Conservation (phyloP, 2,113 vertebrate genomes). For the Hydrochoerus hydrochaeris region DNA sequence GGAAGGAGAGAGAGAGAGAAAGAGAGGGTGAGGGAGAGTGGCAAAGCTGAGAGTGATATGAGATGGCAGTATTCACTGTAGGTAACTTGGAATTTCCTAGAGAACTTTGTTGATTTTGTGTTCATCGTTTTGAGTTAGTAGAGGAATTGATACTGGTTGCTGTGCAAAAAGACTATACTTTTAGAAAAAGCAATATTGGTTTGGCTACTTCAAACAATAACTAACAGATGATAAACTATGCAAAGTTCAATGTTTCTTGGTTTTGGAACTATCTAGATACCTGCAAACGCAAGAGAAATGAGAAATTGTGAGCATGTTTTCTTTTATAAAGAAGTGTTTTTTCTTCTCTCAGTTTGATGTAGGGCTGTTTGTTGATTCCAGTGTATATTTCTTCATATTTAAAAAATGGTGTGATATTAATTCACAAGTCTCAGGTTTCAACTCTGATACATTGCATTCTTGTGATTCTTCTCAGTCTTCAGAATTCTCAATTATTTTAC, state of each 20-base stretch:
- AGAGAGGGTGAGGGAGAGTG: background rate
- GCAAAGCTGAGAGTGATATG: conserved; percentile 47
- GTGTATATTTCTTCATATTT: conserved; percentile 31
- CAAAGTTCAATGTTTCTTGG: background rate
- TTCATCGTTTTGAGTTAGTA: background rate
- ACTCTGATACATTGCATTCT: conserved; percentile 29
- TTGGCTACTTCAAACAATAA: background rate
- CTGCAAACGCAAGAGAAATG: background rate
- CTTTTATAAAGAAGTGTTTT: background rate
- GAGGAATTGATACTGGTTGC: background rate
- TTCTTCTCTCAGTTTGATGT: background rate
- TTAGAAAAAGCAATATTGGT: background rate
- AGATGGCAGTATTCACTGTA: background rate
- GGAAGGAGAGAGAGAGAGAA: background rate
- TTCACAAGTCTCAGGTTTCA: conserved; percentile 73
- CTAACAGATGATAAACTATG: background rate
- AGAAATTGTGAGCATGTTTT: background rate
- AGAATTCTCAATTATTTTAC: conserved; percentile 65
- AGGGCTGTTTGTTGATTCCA: conserved; percentile 37
- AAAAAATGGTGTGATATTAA: conserved; percentile 68
- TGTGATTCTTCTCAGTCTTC: conserved; percentile 61
- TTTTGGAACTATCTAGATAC: background rate
- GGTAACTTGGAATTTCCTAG: background rate
- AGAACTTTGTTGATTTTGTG: conserved; percentile 35
- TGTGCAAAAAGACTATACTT: background rate